phyloP scores from a whole-genome alignment of 2,113 vertebrate species.

The Oncorhynchus tshawytscha region DNA sequence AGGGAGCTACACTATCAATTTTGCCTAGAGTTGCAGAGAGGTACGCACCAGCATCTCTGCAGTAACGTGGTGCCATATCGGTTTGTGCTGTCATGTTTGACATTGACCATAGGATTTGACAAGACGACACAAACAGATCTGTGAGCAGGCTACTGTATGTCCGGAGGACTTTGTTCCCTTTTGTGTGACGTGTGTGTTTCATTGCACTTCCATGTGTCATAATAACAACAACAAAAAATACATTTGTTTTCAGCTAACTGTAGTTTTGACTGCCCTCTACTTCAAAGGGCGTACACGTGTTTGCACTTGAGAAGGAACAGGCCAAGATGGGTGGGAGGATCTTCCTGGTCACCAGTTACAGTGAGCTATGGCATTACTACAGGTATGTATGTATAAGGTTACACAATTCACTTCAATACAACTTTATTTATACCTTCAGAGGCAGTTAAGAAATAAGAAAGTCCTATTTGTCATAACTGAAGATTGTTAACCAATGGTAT shows the following conservation, averaged over 20 bases:
- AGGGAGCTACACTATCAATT: too few species aligned
- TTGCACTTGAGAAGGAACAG: constrained; percentile 86
- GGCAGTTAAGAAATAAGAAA: neutral
- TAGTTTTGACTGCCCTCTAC: constrained; percentile 25
- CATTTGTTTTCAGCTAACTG: neutral
- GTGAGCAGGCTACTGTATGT: too few species aligned
- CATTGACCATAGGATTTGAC: neutral
- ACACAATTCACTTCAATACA: too few species aligned
- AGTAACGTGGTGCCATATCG: too few species aligned
- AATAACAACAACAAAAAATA: too few species aligned
- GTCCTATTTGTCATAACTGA: neutral
- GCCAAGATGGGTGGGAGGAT: constrained; percentile 63
- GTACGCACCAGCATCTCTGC: constrained; percentile 53
- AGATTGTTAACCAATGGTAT: neutral
- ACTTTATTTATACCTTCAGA: too few species aligned
- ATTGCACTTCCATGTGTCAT: neutral
- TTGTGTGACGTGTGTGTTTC: too few species aligned
- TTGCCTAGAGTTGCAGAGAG: constrained; percentile 82
- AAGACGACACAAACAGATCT: neutral
- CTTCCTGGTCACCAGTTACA: constrained; percentile 66
- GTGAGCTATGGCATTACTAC: constrained; percentile 70
- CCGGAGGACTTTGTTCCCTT: too few species aligned
- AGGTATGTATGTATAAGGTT: constrained; percentile 49
- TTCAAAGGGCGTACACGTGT: constrained; percentile 85
- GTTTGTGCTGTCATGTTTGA: neutral